phyloP scores from a whole-genome alignment of 2,888 invertebrate species.

The Ernsta delagoae region DNA sequence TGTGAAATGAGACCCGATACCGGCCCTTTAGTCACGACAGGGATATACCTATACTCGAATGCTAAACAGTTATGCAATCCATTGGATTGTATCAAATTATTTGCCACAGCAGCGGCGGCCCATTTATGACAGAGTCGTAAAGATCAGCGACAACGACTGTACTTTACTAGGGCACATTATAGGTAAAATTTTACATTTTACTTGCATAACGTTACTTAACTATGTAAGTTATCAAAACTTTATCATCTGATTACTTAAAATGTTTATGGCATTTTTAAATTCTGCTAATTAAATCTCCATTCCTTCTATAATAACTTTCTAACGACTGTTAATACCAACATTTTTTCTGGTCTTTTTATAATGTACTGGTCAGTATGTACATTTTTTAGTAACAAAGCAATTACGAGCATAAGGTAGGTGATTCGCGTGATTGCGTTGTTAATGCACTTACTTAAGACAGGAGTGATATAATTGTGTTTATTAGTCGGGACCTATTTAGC shows the following conservation, averaged over 20 bases:
- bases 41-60: conserved; percentile 58
- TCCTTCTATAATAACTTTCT: no score
- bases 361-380: no score
- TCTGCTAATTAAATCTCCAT: no score
- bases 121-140: conserved; percentile 62
- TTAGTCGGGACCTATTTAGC: conserved; percentile 44
- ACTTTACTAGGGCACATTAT: background rate
- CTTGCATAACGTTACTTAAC: conserved; percentile 24
- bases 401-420: conserved; percentile 7
- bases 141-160: conserved; percentile 9
- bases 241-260: conserved; percentile 33
- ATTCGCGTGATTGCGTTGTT: conserved; percentile 47
- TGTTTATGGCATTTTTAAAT: conserved; percentile 24
- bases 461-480: conserved; percentile 42
- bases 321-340: no score
- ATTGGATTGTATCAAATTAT: conserved; percentile 62
- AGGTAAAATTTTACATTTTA: conserved; percentile 23
- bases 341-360: no score
- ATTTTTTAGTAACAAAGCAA: no score
- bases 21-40: conserved; percentile 70
- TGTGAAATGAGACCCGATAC: conserved; percentile 61
- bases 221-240: conserved; percentile 12
- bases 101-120: conserved; percentile 54
- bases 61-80: conserved; percentile 62
- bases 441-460: conserved; percentile 23